Base-by-base conservation (phyloP, 2,888 invertebrate genomes). In the Pseudoips prasinana region DNA sequence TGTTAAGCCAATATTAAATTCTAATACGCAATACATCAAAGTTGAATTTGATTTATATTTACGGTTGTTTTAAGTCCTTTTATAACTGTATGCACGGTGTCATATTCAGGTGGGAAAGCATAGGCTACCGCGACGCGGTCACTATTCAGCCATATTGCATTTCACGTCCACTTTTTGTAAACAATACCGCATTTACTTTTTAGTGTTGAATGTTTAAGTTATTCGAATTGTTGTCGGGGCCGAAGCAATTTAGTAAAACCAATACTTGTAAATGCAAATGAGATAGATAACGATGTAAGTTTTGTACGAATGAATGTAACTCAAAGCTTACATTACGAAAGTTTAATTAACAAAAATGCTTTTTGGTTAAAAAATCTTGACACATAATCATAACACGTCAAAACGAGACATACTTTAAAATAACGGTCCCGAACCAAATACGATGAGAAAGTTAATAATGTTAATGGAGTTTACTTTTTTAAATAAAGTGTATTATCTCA, bases 81-180 rank as follows among this genome's bases (percentile, higher is more conserved):
- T 58, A 61, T 54, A 48, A 49, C 55, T 68, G 66, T 38, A 47
- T 18, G 22, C 26, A 30, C 46, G 84, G 87, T 88, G 79, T 88
- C 88, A 85, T 82, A 73, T 88, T 88, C 85, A 85, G 82, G 84
- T 84, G 79, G 82, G 85, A 88, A 86, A 84, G 85, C 83, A 79
- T 79, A 80, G 73, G 84, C 83, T 85, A 85, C 86, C 82, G 79
- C 80, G 83, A 52, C 82, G 86, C 77, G 86, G 86, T 85, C 80
- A 66, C 75, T 68, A 72, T 74, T 75, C 76, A 77, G 77, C 66
- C 75, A 65, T 82, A 82, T 86, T 79, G 77, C 70, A 66, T 86
- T 86, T 78, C 86, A 78, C 67, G 64, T 64, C 58, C 67, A 73
- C 74, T 77, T 79, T 70, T 74, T 71, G 72, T 80, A 82, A 79